Evolutionary conservation across 2,797 vertebrate species (phyloP), one percentile per base, ranked within the genome.

Genomic region (Lepus townsendii): DNA sequence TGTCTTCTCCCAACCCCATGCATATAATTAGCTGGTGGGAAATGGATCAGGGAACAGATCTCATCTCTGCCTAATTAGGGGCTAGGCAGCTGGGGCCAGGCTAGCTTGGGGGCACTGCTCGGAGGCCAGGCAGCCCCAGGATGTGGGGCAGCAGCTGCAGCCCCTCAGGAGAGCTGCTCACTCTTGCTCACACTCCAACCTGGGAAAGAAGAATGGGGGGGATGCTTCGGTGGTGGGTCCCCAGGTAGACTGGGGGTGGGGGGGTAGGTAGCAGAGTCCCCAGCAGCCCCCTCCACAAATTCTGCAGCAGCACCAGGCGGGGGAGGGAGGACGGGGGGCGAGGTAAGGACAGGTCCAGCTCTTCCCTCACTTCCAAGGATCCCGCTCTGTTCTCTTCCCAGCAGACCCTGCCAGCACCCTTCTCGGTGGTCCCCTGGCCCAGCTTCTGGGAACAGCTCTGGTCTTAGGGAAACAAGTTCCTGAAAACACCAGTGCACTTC

Each of bases 71-170:
- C 94, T 97, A 96, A 97, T 97, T 97, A 97, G 83, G 85, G 57
- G 76, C 72, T 92, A 32, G 79, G 95, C 97, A 97, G 96, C 97
- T 97, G 96, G 93, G 95, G 54, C 96, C 77, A 38, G 84, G 66
- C 80, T 85, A 65, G 94, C 96, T 82, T 82, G 47, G 77, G 57
- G 92, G 88, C 63, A 78, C 91, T 27, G 32, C 65, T 50, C 3
- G 3, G 52, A 77, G 69, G 83, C 87, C 54, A 8, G 38, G 71
- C 19, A 76, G 85, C 78, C 95, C 95, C 93, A 3, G 82, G 92
- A 88, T 71, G 83, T 2, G 0, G 62, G 60, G 92, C 85, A 92
- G 94, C 97, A 97, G 97, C 96, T 97, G 96, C 78, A 11, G 75
- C 54, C 90, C 85, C 95, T 93, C 35, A 0, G 14, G 75, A 52